Evolutionary conservation across 2,888 invertebrate genomes (phyloP), one percentile per base, ranked within the genome.

Genomic region (Heliconius ethilla): DNA sequence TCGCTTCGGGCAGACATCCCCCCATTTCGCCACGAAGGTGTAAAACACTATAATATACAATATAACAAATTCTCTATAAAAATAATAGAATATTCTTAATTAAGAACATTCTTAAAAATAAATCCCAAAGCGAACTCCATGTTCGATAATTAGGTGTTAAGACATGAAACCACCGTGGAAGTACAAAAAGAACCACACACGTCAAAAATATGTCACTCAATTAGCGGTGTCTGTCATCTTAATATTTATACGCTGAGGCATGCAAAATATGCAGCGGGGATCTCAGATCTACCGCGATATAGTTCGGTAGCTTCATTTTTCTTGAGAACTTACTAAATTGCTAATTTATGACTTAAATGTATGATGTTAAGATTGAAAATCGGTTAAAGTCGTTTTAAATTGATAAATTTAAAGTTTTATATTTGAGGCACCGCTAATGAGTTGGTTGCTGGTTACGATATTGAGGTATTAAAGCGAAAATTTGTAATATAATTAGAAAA

Each of bases 211-310:
- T 76, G 73, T 45, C 51, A 66, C 66, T 67, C 75, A 76, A 74
- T 78, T 75, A 79, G 82, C 82, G 82, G 82, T 51, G 45, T 62
- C 67, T 82, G 67, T 80, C 66, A 82, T 78, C 75, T 78, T 82
- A 83, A 83, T 83, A 83, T 83, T 83, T 84, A 84, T 83, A 81
- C 83, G 83, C 70, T 78, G 76, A 83, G 77, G 74, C 82, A 75
- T 81, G 81, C 78, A 29, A 74, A 82, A 82, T 81, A 85, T 83
- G 83, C 80, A 70, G 45, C 62, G 37, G 25, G 63, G 33, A 51
- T 65, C 27, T 55, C 63, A 51, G 75, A 76, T 78, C 78, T 72
- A 75, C 76, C 78, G 73, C 70, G 40, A 27, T 45, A 37, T 18
- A 18, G 40, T 74, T 63, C 11, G 45, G 45, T 25, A 40, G 37